phyloP scores from a whole-genome alignment of 2,113 vertebrate genomes.

The Anolis sagrei region DNA sequence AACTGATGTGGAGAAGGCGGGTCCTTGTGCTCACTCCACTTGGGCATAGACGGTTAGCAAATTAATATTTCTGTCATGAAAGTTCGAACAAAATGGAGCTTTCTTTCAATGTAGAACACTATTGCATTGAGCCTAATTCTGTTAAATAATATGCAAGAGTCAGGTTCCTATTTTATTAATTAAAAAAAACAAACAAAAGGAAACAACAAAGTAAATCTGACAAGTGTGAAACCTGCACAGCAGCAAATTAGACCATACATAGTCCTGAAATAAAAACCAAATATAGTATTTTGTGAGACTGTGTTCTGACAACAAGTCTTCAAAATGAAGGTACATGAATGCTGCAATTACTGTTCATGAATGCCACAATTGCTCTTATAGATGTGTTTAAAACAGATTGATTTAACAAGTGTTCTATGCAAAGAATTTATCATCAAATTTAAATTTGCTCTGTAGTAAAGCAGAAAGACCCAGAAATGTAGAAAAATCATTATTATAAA shows the following conservation, averaged over 20 bases:
- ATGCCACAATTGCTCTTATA: not conserved
- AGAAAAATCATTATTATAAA: not conserved
- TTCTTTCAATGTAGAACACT: not conserved
- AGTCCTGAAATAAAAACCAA: not conserved
- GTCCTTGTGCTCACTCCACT: not conserved
- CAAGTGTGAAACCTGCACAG: not conserved
- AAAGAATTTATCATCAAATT: constrained; percentile 3
- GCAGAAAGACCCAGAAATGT: not conserved
- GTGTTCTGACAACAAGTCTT: not conserved
- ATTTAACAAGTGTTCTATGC: constrained; percentile 20
- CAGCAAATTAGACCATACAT: no score
- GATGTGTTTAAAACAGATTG: constrained; percentile 6
- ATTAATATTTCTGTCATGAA: not conserved
- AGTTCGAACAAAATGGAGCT: not conserved
- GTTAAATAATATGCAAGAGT: not conserved
- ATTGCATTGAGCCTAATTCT: not conserved
- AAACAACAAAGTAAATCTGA: not conserved
- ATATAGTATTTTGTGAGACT: not conserved
- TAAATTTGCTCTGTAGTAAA: constrained; percentile 12
- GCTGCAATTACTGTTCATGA: not conserved
- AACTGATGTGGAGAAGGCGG: not conserved
- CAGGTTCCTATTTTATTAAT: not conserved
- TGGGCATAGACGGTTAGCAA: no score
- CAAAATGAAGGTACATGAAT: not conserved
- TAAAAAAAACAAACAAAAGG: no score